A percentile compares a stretch with the other conserved stretches of the same genome.
Evolutionary conservation across 2,888 invertebrate genomes (phyloP).

Genomic region (Protophormia terraenovae): DNA sequence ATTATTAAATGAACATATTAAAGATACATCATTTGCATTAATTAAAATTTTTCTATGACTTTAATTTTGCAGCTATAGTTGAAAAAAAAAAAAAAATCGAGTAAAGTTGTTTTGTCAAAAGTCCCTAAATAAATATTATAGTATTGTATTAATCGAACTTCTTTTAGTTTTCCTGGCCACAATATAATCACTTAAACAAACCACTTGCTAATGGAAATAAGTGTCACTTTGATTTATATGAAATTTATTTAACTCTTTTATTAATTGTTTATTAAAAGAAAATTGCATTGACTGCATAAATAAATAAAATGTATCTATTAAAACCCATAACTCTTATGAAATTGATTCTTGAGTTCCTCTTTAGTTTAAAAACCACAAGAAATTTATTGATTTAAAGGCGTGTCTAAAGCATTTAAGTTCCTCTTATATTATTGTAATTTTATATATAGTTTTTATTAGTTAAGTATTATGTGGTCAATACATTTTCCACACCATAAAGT

Average conservation of each 20-base stretch:
- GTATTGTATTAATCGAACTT: too few species aligned
- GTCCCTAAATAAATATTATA: too few species aligned
- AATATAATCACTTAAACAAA: too few species aligned
- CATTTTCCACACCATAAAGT: constrained; percentile 24
- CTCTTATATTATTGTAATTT: not conserved
- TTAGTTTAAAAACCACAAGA: not conserved
- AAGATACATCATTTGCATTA: too few species aligned
- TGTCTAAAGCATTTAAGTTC: not conserved
- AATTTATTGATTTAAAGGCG: constrained; percentile 26
- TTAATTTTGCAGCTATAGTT: too few species aligned
- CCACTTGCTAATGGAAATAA: not conserved
- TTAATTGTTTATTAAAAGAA: constrained; percentile 2
- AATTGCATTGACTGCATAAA: not conserved
- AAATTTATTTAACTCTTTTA: not conserved
- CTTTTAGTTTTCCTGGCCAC: too few species aligned
- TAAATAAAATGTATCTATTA: constrained; percentile 3
- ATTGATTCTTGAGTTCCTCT: not conserved
- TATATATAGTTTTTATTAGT: not conserved
- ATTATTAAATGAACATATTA: too few species aligned
- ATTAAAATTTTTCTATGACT: too few species aligned
- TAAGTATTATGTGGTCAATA: constrained; percentile 18
- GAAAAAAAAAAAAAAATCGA: too few species aligned
- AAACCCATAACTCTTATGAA: constrained; percentile 25
- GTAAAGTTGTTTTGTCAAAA: too few species aligned
- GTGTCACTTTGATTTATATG: constrained; percentile 21